A percentile compares a stretch with the other conserved stretches of the same genome.
Evolutionary conservation across 1,140 invertebrate genomes (phyloP).

Genomic region (Drosophila varians): DNA sequence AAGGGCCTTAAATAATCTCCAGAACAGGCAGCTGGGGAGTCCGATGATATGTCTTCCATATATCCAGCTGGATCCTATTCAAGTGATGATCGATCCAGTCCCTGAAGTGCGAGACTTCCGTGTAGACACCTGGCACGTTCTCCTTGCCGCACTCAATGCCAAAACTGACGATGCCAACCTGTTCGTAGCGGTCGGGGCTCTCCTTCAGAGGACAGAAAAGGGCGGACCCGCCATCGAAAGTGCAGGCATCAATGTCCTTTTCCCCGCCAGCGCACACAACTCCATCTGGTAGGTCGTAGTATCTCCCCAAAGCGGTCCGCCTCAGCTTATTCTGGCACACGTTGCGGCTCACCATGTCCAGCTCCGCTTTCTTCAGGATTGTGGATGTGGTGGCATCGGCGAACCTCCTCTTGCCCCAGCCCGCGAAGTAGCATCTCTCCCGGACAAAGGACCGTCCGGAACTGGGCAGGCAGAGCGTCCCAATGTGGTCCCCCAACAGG

Average conservation of each 20-base stretch:
- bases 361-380: conserved; percentile 86
- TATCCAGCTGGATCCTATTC: neutral
- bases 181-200: conserved; percentile 84
- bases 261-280: conserved; percentile 87
- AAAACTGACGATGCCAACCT: conserved; percentile 88
- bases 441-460: neutral
- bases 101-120: conserved; percentile 85
- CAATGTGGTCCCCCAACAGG: neutral
- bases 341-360: conserved; percentile 83
- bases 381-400: neutral
- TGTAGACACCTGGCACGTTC: conserved; percentile 91
- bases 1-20: neutral
- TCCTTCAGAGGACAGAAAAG: conserved; percentile 86
- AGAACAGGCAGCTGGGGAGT: neutral
- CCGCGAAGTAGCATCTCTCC: conserved; percentile 4
- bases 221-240: conserved; percentile 90
- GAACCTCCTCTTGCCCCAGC: conserved; percentile 8
- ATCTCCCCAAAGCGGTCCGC: conserved; percentile 79
- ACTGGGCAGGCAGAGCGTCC: conserved; percentile 11
- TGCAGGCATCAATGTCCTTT: conserved; percentile 88
- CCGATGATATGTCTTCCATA: neutral
- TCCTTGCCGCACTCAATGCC: conserved; percentile 86
- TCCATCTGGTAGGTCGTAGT: conserved; percentile 81
- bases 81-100: conserved; percentile 9
- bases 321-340: conserved; percentile 84